Conservation (phyloP, 1,140 invertebrate species). For the Coptotermes formosanus region DNA sequence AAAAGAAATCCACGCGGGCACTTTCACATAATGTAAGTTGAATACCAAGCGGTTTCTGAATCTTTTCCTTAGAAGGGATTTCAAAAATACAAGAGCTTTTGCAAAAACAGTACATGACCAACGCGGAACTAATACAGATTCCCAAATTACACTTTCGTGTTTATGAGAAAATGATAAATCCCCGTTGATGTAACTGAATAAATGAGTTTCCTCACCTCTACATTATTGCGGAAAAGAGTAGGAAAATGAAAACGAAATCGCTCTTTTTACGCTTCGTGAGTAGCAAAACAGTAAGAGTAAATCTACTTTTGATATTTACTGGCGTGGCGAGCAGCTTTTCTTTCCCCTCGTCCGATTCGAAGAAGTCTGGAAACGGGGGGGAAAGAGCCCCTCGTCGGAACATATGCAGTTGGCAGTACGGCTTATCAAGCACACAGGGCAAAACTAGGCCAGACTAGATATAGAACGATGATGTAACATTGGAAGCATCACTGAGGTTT, state of each 20-base stretch:
- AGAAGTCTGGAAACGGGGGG: background rate
- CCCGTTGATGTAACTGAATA: background rate
- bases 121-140: background rate
- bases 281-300: background rate
- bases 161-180: background rate
- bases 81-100: too few relatives aligned
- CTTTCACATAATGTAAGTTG: too few relatives aligned
- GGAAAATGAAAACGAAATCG: background rate
- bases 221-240: background rate
- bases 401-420: background rate
- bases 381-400: background rate
- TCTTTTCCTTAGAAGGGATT: too few relatives aligned
- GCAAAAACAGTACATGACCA: background rate
- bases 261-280: background rate
- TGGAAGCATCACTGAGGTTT: background rate
- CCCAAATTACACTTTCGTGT: background rate
- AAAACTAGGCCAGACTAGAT: background rate
- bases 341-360: background rate
- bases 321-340: background rate
- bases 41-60: too few relatives aligned
- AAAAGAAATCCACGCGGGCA: too few relatives aligned
- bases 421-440: background rate
- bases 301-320: constrained; percentile 15
- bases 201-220: background rate
- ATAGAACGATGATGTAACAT: background rate